Conservation (phyloP, 2,888 invertebrate genomes). For the Lasioglossum zephyrum region DNA sequence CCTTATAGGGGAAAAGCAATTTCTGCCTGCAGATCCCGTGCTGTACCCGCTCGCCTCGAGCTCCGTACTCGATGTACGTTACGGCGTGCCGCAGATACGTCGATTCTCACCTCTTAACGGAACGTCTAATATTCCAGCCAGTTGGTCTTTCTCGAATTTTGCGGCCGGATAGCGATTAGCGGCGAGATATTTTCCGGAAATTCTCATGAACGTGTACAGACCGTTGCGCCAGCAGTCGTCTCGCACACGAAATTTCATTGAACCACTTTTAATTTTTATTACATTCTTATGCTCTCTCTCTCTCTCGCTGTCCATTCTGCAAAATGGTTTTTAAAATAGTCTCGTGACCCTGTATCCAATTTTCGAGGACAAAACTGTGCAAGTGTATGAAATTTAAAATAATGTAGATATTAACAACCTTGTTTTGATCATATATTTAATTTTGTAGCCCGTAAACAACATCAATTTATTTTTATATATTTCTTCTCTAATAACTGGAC, state of each 20-base stretch:
- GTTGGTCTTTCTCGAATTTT: constrained; percentile 28
- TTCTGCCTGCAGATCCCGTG: constrained; percentile 74
- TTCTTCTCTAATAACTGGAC: too few species aligned
- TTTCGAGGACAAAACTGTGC: too few species aligned
- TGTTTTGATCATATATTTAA: too few species aligned
- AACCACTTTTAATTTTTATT: neutral
- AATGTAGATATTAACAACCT: too few species aligned
- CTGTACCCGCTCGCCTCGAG: constrained; percentile 49
- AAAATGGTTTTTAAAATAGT: neutral
- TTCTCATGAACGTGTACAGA: neutral
- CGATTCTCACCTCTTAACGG: constrained; percentile 75
- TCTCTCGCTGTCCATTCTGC: too few species aligned
- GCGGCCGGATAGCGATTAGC: constrained; percentile 20
- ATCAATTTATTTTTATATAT: too few species aligned
- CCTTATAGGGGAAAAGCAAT: constrained; percentile 83
- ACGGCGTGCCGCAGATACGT: constrained; percentile 69
- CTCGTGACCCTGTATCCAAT: too few species aligned
- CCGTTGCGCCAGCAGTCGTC: neutral
- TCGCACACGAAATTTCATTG: neutral
- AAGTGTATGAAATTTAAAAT: too few species aligned
- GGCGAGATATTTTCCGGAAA: neutral
- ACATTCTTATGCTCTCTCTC: neutral
- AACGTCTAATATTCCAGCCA: constrained; percentile 74
- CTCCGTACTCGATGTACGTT: constrained; percentile 62
- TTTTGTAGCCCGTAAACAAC: too few species aligned